Evolutionary conservation across 1,140 invertebrate genomes (phyloP).

Genomic region (Orius insidiosus): DNA sequence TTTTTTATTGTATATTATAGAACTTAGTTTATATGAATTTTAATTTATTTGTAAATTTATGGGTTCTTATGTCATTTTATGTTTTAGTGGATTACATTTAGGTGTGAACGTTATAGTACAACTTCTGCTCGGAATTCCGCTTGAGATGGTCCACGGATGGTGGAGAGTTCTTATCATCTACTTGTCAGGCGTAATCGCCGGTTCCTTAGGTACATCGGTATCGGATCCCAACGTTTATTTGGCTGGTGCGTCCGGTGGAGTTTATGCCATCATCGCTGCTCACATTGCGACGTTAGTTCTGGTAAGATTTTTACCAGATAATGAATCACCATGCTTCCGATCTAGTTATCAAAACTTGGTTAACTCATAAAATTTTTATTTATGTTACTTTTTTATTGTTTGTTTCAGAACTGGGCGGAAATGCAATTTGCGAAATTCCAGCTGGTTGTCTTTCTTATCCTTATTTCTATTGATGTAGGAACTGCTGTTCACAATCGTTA

Average conservation of each 20-base stretch:
- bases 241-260: conserved; percentile 89
- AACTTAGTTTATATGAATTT: too few relatives aligned
- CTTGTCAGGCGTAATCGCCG: conserved; percentile 63
- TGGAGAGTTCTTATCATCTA: conserved; percentile 74
- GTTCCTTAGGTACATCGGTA: conserved; percentile 77
- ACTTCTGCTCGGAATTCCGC: conserved; percentile 73
- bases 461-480: conserved; percentile 58
- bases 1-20: background rate
- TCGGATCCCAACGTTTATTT: conserved; percentile 71
- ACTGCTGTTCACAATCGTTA: conserved; percentile 70
- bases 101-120: conserved; percentile 83
- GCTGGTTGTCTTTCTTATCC: conserved; percentile 53
- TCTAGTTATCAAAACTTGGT: background rate
- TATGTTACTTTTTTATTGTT: conserved; percentile 16
- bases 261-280: conserved; percentile 87
- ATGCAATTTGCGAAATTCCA: conserved; percentile 78
- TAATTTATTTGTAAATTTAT: conserved; percentile 11
- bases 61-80: conserved; percentile 9
- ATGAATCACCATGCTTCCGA: background rate
- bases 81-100: conserved; percentile 58
- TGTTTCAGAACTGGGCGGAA: conserved; percentile 70
- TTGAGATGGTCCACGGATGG: conserved; percentile 92
- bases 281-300: conserved; percentile 89
- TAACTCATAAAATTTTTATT: background rate
- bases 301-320: conserved; percentile 31